Percentiles rank a stretch among this genome's conserved stretches.
phyloP scores from a whole-genome alignment of 2,797 vertebrate species.

The Gastrophryne carolinensis region DNA sequence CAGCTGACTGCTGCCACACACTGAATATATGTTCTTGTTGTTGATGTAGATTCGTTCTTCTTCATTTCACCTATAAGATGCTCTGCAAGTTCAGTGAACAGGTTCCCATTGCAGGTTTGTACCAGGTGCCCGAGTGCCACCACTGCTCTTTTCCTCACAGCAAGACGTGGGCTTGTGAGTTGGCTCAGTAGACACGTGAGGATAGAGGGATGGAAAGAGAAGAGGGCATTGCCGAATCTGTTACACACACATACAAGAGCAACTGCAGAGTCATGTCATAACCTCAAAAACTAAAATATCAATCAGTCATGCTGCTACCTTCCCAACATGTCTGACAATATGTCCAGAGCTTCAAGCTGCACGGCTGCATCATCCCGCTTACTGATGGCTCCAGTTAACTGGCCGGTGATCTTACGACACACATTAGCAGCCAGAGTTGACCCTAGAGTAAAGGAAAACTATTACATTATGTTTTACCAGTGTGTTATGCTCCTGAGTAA shows the following conservation, averaged over 20 bases:
- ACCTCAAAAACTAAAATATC: no score
- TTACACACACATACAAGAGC: conserved; percentile 19
- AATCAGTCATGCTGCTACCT: no score
- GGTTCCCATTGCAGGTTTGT: conserved; percentile 78
- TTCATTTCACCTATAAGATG: conserved; percentile 78
- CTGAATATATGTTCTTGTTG: conserved; percentile 88
- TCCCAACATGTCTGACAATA: conserved; percentile 94
- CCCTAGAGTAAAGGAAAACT: conserved; percentile 70
- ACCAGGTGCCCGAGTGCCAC: conserved; percentile 89
- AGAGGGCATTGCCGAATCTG: conserved; percentile 83
- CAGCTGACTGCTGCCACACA: conserved; percentile 87
- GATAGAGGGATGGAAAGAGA: conserved; percentile 85
- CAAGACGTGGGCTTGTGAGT: conserved; percentile 87
- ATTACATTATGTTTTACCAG: no score
- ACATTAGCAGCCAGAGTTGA: conserved; percentile 80
- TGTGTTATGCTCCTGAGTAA: no score
- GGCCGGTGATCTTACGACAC: conserved; percentile 90
- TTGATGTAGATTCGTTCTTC: conserved; percentile 71
- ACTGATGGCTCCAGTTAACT: conserved; percentile 86
- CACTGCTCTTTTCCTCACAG: conserved; percentile 89
- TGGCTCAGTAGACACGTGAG: conserved; percentile 86
- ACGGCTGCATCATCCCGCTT: conserved; percentile 90
- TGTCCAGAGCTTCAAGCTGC: conserved; percentile 92
- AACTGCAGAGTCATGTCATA: no score
- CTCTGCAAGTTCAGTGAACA: conserved; percentile 87